Evolutionary conservation across 1,140 invertebrate genomes (phyloP).

Genomic region (Diorhabda sublineata): DNA sequence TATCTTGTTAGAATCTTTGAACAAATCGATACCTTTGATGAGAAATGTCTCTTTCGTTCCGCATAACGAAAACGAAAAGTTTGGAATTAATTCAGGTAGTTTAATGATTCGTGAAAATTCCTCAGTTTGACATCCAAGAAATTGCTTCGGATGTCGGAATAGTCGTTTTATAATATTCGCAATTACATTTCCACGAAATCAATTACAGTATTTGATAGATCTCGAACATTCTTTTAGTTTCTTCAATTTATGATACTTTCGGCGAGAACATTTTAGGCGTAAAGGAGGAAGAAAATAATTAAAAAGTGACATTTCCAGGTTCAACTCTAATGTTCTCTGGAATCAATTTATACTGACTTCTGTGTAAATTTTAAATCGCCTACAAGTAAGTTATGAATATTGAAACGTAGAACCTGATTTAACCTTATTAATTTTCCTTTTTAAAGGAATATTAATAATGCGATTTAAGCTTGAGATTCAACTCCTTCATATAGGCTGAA

Average conservation of each 20-base stretch:
- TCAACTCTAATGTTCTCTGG: no score
- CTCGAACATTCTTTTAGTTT: neutral
- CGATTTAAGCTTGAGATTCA: no score
- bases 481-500: no score
- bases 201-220: neutral
- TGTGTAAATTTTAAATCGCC: no score
- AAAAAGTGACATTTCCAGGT: no score
- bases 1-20: conserved; percentile 2
- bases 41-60: neutral
- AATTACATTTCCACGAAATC: conserved; percentile 8
- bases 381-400: no score
- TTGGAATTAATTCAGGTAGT: conserved; percentile 11
- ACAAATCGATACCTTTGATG: neutral
- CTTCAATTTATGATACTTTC: neutral
- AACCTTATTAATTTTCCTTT: no score
- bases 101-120: conserved; percentile 13
- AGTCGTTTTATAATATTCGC: conserved; percentile 7
- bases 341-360: no score
- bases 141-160: conserved; percentile 4
- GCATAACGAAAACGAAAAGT: conserved; percentile 7
- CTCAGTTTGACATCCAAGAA: conserved; percentile 11
- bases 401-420: no score
- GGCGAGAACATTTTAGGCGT: no score
- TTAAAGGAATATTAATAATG: no score
- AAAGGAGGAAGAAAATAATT: no score